A percentile compares a stretch with the other conserved stretches of the same genome.
These are phyloP conservation scores for Amazona finschi DNA, from an alignment of 2,797 vertebrate genomes.

Conservation along the genomic window DNA sequence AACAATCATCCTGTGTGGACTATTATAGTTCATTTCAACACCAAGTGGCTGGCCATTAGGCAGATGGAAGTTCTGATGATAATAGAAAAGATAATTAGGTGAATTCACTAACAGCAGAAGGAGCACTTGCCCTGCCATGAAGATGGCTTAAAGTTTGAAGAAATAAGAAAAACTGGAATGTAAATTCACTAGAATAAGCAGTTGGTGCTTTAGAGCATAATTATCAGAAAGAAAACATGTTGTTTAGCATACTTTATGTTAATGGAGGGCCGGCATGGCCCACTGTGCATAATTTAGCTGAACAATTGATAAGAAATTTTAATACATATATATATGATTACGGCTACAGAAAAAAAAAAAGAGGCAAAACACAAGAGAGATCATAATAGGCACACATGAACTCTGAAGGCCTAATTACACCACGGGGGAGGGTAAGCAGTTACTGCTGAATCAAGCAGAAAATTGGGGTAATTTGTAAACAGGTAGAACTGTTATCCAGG, in stretches of 20 bases:
- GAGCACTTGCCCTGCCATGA: conserved; percentile 57
- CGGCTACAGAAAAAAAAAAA: conserved; percentile 82
- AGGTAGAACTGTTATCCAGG: conserved; percentile 94
- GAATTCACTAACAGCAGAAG: conserved; percentile 51
- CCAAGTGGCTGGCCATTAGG: conserved; percentile 20
- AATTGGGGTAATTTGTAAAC: conserved; percentile 97
- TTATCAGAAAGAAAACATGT: conserved; percentile 81
- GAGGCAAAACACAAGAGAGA: conserved; percentile 85
- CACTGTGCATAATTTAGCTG: conserved; percentile 92
- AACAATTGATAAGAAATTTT: conserved; percentile 85
- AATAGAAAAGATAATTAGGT: conserved; percentile 54
- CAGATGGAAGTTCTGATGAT: conserved; percentile 52
- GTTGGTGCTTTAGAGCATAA: conserved; percentile 83
- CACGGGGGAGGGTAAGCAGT: conserved; percentile 90
- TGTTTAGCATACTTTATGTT: conserved; percentile 88
- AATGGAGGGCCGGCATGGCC: conserved; percentile 85
- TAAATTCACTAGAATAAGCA: conserved; percentile 82
- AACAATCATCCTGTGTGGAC: conserved; percentile 11
- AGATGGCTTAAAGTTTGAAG: conserved; percentile 72
- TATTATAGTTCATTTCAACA: conserved; percentile 40
- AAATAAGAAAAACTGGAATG: conserved; percentile 67
- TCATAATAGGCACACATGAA: conserved; percentile 93
- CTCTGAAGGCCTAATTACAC: conserved; percentile 97
- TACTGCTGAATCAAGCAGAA: conserved; percentile 99
- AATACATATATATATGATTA: conserved; percentile 86